phyloP scores from a whole-genome alignment of 2,888 invertebrate species.

The Drosophila kokeensis region DNA sequence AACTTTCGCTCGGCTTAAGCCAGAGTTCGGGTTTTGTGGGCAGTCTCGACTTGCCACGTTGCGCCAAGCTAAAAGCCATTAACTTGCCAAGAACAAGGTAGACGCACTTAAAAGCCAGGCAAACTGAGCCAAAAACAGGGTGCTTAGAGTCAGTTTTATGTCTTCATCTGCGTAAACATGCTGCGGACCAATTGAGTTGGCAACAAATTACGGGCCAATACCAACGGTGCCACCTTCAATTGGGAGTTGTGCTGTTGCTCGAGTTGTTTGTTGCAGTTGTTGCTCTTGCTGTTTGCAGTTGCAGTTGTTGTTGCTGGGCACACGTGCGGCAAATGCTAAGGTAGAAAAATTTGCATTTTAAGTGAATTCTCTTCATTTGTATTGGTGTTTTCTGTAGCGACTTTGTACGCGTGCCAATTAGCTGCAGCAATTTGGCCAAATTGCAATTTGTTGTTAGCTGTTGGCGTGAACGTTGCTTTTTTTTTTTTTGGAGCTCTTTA shows the following conservation, averaged over 20 bases:
- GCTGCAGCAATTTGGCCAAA: conserved; percentile 77
- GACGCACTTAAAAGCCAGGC: conserved; percentile 62
- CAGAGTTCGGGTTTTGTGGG: conserved; percentile 30
- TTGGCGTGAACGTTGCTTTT: conserved; percentile 53
- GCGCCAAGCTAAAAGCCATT: conserved; percentile 44
- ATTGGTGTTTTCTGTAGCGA: conserved; percentile 43
- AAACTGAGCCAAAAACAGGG: conserved; percentile 35
- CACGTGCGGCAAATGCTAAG: conserved; percentile 59
- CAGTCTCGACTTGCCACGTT: conserved; percentile 42
- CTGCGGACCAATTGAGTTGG: conserved; percentile 61
- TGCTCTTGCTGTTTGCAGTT: conserved; percentile 14
- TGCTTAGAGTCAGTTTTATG: conserved; percentile 68
- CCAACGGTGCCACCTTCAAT: conserved; percentile 57
- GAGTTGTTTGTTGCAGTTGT: conserved; percentile 12
- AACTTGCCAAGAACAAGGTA: conserved; percentile 56
- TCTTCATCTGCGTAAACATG: conserved; percentile 77
- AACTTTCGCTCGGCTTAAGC: conserved; percentile 47
- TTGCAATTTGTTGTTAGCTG: conserved; percentile 79
- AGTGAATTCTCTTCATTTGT: conserved; percentile 76
- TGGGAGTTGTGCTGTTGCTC: conserved; percentile 26
- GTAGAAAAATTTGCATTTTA: conserved; percentile 70
- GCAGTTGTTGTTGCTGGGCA: conserved; percentile 44
- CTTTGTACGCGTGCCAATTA: conserved; percentile 75
- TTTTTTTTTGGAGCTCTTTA: conserved; percentile 60
- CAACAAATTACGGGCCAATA: conserved; percentile 72